Evolutionary conservation across 2,797 vertebrate species (phyloP), one percentile per base, ranked within the genome.

Genomic region (Poecilia velifera): DNA sequence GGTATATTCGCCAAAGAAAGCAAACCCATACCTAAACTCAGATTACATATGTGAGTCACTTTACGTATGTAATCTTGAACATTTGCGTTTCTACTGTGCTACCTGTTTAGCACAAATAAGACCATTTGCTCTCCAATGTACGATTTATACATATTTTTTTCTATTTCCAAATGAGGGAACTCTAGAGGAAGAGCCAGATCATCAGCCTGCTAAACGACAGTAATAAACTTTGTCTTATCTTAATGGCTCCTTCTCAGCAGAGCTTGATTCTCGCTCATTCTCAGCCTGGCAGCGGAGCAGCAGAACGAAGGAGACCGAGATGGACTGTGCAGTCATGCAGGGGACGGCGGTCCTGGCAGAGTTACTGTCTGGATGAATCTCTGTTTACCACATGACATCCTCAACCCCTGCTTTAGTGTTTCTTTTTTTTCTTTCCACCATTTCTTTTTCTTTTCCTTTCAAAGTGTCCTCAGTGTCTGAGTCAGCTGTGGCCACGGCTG

Each of bases 171-270:
- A 72, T 16, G 6, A 81, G 73, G 43, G 75, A 70, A 72, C 70
- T 73, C 73, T 81, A 74, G 84, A 79, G 59, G 82, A 84, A 57
- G 39, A 45, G 80, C 84, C 8, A 83, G 76, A 85, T 79, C 76
- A 85, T 88, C 76, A 79, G 8, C 45, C 66, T 25, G 1, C 76
- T 85, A 76, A 85, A 78, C 76, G 72, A 87, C 71, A 59, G 76
- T 81, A 84, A 90, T 88, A 87, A 87, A 91, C 87, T 71, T 62
- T 8, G 53, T 86, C 86, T 90, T 87, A 91, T 89, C 84, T 86
- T 85, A 89, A 89, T 82, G 75, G 82, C 22, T 36, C 59, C 79
- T 86, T 88, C 71, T 80, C 72, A 59, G 76, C 72, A 59, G 81
- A 66, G 75, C 79, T 34, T 74, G 68, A 77, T 25, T 39, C 73